A percentile compares a stretch with the other conserved stretches of the same genome.
Conservation (phyloP, 2,797 vertebrate species). For the Eidolon dupreanum region DNA sequence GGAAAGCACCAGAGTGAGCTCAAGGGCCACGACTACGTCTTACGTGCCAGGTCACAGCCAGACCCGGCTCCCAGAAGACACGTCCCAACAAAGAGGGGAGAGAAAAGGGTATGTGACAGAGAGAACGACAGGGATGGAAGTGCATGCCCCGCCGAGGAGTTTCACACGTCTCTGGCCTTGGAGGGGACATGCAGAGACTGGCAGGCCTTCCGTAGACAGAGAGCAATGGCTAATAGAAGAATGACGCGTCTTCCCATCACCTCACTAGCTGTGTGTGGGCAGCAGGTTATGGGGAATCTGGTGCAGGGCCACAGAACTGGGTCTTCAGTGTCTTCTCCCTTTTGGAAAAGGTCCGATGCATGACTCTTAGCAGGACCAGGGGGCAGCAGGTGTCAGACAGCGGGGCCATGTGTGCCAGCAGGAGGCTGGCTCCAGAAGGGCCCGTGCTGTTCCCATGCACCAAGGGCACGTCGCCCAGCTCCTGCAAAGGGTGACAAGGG, state of each 20-base stretch:
- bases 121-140: too few species aligned
- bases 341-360: background rate
- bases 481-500: background rate
- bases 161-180: background rate
- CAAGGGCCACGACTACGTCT: background rate
- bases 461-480: background rate
- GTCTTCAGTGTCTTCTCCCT: background rate
- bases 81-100: background rate
- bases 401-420: background rate
- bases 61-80: background rate
- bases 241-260: background rate
- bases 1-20: background rate
- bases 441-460: background rate
- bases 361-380: background rate
- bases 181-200: background rate
- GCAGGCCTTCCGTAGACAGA: background rate
- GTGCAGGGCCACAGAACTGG: background rate
- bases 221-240: background rate
- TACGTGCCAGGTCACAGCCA: background rate
- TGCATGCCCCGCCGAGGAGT: background rate
- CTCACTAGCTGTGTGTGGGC: background rate
- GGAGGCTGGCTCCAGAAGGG: too few species aligned
- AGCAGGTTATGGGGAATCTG: background rate
- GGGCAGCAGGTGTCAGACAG: conserved; percentile 19
- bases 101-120: background rate